Base-by-base conservation (phyloP, 2,113 vertebrate genomes). In the Misgurnus anguillicaudatus region DNA sequence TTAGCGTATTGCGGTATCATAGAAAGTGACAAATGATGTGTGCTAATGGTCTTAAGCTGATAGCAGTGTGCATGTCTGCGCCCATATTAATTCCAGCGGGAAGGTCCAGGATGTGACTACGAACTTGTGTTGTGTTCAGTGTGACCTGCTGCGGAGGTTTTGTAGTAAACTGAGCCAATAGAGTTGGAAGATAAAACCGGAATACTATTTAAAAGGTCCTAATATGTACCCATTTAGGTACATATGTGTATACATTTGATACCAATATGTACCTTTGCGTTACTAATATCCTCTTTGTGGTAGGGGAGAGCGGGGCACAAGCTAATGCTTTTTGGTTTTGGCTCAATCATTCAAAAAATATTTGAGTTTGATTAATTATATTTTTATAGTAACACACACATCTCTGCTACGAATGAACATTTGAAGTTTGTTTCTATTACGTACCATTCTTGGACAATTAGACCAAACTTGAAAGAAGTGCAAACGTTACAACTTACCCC, bases 11-110 rank as follows among this genome's bases (percentile, higher is more conserved):
- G 91, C 90, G 88, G 90, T 88, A 89, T 88, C 89, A 90, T 89
- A 89, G 88, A 86, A 66, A 87, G 91, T 92, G 92, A 92, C 89
- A 91, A 92, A 92, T 89, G 91, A 91, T 78, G 79, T 84, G 87
- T 85, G 86, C 87, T 91, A 89, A 91, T 90, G 88, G 87, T 91
- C 87, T 89, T 88, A 90, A 89, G 88, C 82, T 85, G 90, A 91
- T 91, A 90, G 89, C 82, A 84, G 84, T 81, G 84, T 74, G 66
- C 80, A 76, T 67, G 72, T 81, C 69, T 71, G 6, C 67, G 64
- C 76, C 78, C 82, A 84, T 83, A 87, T 89, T 86, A 87, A 88
- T 88, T 85, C 85, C 83, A 64, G 79, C 83, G 87, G 74, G 81
- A 79, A 84, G 88, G 82, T 85, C 75, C 78, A 39, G 83, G 68